Evolutionary conservation across 92 coral and sea anemone species (phyloP).

Genomic region (Actinernus sp.): DNA sequence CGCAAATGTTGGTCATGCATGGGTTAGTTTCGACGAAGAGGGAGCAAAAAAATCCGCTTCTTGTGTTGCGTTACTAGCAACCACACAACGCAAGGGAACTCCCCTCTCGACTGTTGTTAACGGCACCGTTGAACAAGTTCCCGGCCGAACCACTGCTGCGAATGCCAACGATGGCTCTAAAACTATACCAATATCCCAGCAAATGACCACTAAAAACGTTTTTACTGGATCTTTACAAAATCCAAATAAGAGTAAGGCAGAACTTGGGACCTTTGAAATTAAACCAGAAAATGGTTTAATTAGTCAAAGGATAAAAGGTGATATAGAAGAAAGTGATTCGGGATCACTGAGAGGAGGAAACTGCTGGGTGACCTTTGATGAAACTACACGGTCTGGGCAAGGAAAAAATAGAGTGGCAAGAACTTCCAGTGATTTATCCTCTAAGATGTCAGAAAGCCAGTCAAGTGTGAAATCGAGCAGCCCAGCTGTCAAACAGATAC

Average conservation of each 20-base stretch:
- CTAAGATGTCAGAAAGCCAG: background rate
- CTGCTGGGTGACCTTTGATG: slow-evolving; percentile 1
- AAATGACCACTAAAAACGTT: background rate
- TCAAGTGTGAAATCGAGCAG: background rate
- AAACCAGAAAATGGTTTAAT: too few species aligned
- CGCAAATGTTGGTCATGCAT: slow-evolving; percentile 29
- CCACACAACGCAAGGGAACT: slow-evolving; percentile 29
- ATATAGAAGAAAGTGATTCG: background rate
- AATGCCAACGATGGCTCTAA: background rate
- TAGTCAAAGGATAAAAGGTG: too few species aligned
- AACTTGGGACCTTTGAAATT: background rate
- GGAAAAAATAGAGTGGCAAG: background rate
- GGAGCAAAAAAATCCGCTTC: slow-evolving; percentile 5
- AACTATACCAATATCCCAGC: background rate
- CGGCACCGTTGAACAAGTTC: slow-evolving; percentile 20
- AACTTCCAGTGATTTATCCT: background rate
- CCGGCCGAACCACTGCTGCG: slow-evolving; percentile 1
- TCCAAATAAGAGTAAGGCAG: background rate
- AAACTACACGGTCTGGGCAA: background rate
- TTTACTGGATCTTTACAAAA: background rate
- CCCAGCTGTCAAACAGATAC: background rate
- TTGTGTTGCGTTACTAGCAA: slow-evolving; percentile 22
- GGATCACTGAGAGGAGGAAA: background rate
- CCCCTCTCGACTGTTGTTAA: slow-evolving; percentile 53
- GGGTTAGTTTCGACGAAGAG: slow-evolving; percentile 80